Conservation (phyloP, 2,797 vertebrate genomes). For the Anisognathus igniventris region DNA sequence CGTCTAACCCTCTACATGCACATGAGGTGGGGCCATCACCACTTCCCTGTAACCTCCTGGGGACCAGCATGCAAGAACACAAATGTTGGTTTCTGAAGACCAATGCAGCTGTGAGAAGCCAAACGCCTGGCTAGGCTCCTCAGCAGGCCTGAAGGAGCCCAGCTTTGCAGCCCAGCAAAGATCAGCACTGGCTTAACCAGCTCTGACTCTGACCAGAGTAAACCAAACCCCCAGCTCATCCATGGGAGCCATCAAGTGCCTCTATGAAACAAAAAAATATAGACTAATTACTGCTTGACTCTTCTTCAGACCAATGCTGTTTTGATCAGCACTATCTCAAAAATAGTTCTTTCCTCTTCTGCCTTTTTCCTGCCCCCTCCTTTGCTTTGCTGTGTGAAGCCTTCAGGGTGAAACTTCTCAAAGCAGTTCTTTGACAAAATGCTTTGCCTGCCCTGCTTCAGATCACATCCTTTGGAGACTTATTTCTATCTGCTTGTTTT, state of each 20-base stretch:
- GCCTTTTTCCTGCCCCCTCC: neutral
- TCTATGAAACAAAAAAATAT: neutral
- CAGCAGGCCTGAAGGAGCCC: rapidly evolving
- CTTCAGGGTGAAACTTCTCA: neutral
- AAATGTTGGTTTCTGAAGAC: neutral
- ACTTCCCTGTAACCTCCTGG: neutral
- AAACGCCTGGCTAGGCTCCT: neutral
- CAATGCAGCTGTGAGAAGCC: neutral
- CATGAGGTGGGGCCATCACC: neutral
- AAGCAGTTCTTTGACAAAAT: neutral
- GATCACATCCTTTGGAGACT: neutral
- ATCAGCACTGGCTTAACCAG: rapidly evolving
- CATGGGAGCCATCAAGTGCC: neutral
- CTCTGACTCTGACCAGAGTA: neutral
- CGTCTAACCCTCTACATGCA: neutral
- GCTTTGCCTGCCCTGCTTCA: neutral
- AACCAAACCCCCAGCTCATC: neutral
- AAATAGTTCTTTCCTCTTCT: neutral
- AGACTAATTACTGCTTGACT: neutral
- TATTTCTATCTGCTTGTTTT: neutral
- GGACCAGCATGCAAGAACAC: neutral
- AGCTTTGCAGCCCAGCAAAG: neutral
- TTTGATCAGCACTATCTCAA: neutral
- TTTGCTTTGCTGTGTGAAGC: neutral
- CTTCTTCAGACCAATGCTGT: neutral